phyloP scores from a whole-genome alignment of 2,888 invertebrate species.

The Orchesellides sinensis region DNA sequence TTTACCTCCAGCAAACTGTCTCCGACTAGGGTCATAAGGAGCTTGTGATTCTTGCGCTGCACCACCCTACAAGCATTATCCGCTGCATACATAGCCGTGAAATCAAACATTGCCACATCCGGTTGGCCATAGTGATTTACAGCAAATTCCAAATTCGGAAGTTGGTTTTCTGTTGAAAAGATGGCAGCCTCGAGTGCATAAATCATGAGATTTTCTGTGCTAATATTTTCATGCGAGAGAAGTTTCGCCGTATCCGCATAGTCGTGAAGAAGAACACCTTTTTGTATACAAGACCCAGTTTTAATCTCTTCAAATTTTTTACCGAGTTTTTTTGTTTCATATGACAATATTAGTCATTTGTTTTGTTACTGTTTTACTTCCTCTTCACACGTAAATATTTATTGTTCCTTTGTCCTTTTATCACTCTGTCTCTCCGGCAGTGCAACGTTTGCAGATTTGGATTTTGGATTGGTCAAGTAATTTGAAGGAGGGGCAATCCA shows the following conservation, averaged over 20 bases:
- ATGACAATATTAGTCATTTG: no score
- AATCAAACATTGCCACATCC: constrained; percentile 99
- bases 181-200: constrained; percentile 97
- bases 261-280: constrained; percentile 94
- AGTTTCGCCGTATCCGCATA: constrained; percentile 92
- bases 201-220: constrained; percentile 90
- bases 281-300: constrained; percentile 94
- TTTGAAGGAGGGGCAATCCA: no score
- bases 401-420: no score
- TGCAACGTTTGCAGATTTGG: no score
- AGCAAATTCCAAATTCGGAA: constrained; percentile 94
- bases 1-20: constrained; percentile 86
- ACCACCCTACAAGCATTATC: constrained; percentile 94
- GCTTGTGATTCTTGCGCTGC: constrained; percentile 85
- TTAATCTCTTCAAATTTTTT: constrained; percentile 99
- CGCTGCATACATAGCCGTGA: constrained; percentile 98
- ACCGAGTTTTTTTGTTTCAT: constrained; percentile 99
- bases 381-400: no score
- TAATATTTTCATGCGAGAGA: constrained; percentile 92
- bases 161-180: constrained; percentile 91
- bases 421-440: no score
- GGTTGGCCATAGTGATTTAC: constrained; percentile 98
- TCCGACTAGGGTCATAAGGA: constrained; percentile 94
- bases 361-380: no score
- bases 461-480: no score